Evolutionary conservation across 1,140 invertebrate species (phyloP).

Genomic region (Coptotermes formosanus): DNA sequence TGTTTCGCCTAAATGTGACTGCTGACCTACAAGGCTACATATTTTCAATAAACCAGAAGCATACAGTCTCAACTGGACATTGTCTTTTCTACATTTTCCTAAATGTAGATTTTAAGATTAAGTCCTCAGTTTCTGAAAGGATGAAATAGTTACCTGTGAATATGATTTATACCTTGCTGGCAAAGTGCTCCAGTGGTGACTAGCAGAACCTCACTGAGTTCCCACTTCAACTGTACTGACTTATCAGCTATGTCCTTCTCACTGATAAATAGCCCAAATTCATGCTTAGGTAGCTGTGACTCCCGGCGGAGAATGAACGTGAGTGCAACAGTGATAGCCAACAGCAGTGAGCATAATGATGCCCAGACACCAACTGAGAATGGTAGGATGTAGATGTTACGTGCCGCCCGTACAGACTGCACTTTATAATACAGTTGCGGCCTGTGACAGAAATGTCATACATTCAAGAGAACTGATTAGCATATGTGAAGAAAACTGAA

Average conservation of each 20-base stretch:
- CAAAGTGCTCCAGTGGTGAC: constrained; percentile 30
- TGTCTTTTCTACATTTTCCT: no score
- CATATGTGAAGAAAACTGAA: no score
- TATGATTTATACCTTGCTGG: constrained; percentile 27
- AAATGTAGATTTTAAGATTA: no score
- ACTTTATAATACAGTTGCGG: constrained; percentile 30
- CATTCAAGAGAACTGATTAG: no score
- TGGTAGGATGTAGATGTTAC: constrained; percentile 31
- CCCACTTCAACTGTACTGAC: constrained; percentile 13
- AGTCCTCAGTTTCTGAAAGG: no score
- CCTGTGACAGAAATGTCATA: constrained; percentile 17
- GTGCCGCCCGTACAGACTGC: constrained; percentile 1
- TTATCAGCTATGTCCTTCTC: not conserved
- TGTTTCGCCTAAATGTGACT: no score
- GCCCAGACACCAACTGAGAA: constrained; percentile 30
- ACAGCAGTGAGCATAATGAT: constrained; percentile 22
- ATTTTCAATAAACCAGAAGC: no score
- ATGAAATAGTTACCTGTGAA: no score
- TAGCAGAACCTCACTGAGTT: constrained; percentile 30
- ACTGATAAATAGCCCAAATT: not conserved
- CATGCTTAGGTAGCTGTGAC: not conserved
- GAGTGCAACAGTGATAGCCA: constrained; percentile 30
- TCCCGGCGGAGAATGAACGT: constrained; percentile 30
- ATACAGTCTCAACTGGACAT: no score
- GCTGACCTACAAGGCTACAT: no score